phyloP scores from a whole-genome alignment of 2,113 vertebrate species.

The Syngnathus floridae region DNA sequence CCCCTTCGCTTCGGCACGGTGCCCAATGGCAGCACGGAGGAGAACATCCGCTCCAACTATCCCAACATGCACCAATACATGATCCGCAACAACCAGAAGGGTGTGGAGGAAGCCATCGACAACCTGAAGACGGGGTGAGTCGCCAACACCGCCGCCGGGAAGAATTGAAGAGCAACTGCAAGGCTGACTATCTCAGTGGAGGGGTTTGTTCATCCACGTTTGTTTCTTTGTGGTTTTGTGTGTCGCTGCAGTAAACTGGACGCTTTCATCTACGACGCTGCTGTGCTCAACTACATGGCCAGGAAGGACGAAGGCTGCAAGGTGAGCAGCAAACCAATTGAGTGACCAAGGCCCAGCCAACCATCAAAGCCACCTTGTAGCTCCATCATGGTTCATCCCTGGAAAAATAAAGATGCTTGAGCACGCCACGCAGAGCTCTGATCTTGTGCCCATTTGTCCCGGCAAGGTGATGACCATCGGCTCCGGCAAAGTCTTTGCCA shows the following conservation, averaged over 20 bases:
- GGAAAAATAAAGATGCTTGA: too few relatives aligned
- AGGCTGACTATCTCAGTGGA: too few relatives aligned
- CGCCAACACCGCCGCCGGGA: too few relatives aligned
- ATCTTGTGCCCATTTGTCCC: background rate
- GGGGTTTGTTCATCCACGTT: background rate
- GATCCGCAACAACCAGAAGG: slow-evolving; percentile 87
- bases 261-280: slow-evolving; percentile 88
- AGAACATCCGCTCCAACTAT: slow-evolving; percentile 91
- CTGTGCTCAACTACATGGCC: slow-evolving; percentile 90
- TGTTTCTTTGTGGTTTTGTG: background rate
- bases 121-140: slow-evolving; percentile 83
- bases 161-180: too few relatives aligned
- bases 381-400: too few relatives aligned
- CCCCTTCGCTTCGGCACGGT: slow-evolving; percentile 89
- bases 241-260: slow-evolving; percentile 78
- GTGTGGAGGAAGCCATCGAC: slow-evolving; percentile 86
- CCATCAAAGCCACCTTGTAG: too few relatives aligned
- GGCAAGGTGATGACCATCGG: slow-evolving; percentile 83
- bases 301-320: slow-evolving; percentile 90
- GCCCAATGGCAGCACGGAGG: slow-evolving; percentile 88
- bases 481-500: slow-evolving; percentile 86
- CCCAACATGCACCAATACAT: slow-evolving; percentile 91
- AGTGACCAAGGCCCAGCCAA: too few relatives aligned
- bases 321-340: slow-evolving; percentile 25
- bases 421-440: too few relatives aligned